Conservation (phyloP, 2,888 invertebrate species). For the Polymixis flavicincta region DNA sequence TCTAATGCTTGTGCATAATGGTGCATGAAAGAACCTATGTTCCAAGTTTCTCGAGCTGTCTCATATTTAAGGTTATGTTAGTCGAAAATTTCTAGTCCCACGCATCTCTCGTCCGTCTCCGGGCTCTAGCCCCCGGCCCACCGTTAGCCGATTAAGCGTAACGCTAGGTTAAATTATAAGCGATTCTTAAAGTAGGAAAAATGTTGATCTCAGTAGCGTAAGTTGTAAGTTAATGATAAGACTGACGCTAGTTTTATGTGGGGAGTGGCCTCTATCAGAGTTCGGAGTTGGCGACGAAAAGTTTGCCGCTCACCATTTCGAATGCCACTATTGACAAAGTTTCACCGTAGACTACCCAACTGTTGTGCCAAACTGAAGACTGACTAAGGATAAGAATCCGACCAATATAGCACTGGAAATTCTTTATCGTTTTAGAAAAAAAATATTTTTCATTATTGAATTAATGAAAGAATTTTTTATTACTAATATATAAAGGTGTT, state of each 20-base stretch:
- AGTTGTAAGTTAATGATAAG: slow-evolving; percentile 74
- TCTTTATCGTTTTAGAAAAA: slow-evolving; percentile 65
- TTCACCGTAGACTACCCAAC: slow-evolving; percentile 28
- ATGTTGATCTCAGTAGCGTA: slow-evolving; percentile 74
- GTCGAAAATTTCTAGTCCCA: slow-evolving; percentile 54
- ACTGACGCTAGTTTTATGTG: slow-evolving; percentile 76
- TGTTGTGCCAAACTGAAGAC: slow-evolving; percentile 51
- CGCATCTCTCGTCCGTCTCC: slow-evolving; percentile 42
- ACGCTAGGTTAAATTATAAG: slow-evolving; percentile 70
- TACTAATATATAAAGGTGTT: slow-evolving; percentile 78
- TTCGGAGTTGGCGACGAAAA: slow-evolving; percentile 63
- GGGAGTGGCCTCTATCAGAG: slow-evolving; percentile 66
- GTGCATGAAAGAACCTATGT: slow-evolving; percentile 34
- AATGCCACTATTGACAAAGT: slow-evolving; percentile 38
- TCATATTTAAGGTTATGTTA: slow-evolving; percentile 47
- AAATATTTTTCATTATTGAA: slow-evolving; percentile 75
- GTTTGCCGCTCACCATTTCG: slow-evolving; percentile 50
- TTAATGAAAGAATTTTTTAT: slow-evolving; percentile 75
- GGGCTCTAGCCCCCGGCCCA: slow-evolving; percentile 49
- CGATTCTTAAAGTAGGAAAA: slow-evolving; percentile 65
- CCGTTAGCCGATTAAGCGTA: slow-evolving; percentile 72
- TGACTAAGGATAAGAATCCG: slow-evolving; percentile 55
- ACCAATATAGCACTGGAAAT: slow-evolving; percentile 57
- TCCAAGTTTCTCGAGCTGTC: slow-evolving; percentile 32
- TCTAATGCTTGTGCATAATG: slow-evolving; percentile 48